Evolutionary conservation across 2,113 vertebrate species (phyloP).

Genomic region (Sakesphorus luctuosus): DNA sequence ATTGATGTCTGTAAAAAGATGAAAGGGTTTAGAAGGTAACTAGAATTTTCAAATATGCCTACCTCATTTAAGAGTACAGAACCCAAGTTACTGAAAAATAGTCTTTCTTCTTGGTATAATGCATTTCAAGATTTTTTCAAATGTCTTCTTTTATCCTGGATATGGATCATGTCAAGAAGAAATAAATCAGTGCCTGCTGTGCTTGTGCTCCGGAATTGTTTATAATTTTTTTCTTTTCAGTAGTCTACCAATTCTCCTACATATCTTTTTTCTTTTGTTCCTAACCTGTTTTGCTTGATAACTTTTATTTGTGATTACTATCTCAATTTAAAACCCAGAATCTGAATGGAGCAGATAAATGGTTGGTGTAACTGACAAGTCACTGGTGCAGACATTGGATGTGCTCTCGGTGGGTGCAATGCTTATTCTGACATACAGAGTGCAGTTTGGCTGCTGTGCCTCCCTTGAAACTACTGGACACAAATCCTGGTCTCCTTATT

Average conservation of each 20-base stretch:
- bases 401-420: rapidly evolving
- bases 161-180: neutral
- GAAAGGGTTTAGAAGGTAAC: neutral
- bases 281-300: neutral
- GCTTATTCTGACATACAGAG: neutral
- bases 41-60: neutral
- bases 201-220: neutral
- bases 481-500: neutral
- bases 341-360: neutral
- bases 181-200: neutral
- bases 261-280: neutral
- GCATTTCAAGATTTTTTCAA: neutral
- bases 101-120: neutral
- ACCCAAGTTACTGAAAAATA: neutral
- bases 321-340: neutral
- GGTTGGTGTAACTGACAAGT: neutral
- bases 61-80: neutral
- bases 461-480: neutral
- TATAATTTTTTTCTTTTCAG: neutral
- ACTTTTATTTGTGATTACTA: neutral
- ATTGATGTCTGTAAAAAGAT: neutral
- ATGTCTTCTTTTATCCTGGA: neutral
- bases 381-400: neutral
- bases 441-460: neutral
- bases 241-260: neutral